Conservation (phyloP, 2,888 invertebrate species). For the Anoplius nigerrimus region DNA sequence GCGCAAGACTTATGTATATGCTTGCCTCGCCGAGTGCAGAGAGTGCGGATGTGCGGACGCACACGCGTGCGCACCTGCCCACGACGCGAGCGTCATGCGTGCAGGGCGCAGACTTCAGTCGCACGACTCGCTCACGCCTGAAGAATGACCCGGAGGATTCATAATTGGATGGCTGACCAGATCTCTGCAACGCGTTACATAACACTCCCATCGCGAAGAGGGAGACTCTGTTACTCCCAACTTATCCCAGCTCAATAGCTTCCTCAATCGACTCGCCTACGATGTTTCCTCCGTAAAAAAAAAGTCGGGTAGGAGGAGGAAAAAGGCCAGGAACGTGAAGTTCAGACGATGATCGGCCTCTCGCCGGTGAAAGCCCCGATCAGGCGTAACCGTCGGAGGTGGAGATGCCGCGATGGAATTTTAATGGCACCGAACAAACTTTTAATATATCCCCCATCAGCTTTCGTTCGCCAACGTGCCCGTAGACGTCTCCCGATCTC, state of each 20-base stretch:
- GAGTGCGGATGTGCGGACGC: neutral
- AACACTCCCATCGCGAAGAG: constrained; percentile 18
- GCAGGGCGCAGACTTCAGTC: constrained; percentile 13
- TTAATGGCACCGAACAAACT: neutral
- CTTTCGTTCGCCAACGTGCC: too few species aligned
- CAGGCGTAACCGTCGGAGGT: constrained; percentile 12
- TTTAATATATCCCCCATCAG: too few species aligned
- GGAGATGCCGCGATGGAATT: neutral
- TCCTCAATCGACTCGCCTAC: constrained; percentile 55
- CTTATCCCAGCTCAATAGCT: constrained; percentile 63
- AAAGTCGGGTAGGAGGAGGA: constrained; percentile 13
- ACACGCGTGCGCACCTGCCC: neutral
- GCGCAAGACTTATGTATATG: too few species aligned
- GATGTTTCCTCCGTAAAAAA: constrained; percentile 20
- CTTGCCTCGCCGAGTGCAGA: neutral
- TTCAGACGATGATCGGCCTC: neutral
- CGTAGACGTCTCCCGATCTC: too few species aligned
- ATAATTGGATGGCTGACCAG: constrained; percentile 26
- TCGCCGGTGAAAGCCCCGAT: neutral
- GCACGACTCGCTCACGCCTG: constrained; percentile 7
- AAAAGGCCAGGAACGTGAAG: constrained; percentile 1
- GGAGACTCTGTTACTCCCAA: constrained; percentile 7
- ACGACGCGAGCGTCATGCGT: constrained; percentile 16
- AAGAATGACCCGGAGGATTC: constrained; percentile 7
- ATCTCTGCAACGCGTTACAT: constrained; percentile 22